Percentiles rank a stretch among this genome's conserved stretches.
Evolutionary conservation across 2,113 vertebrate species (phyloP).

Genomic region (Mesitornis unicolor): DNA sequence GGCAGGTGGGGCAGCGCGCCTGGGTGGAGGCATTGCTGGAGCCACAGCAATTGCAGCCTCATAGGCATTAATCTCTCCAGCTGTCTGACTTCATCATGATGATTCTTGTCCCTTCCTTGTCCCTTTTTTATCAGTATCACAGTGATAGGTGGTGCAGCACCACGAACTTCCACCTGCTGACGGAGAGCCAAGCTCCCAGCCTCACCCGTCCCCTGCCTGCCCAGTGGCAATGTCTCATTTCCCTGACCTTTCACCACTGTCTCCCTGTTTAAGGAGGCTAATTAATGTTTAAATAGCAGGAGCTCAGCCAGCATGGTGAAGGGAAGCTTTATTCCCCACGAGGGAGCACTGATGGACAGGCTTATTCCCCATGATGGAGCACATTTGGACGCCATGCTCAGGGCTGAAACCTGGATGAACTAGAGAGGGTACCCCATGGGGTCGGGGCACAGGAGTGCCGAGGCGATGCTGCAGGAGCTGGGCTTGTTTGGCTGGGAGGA

Average conservation of each 20-base stretch:
- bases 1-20: rapidly evolving
- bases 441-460: too few species aligned
- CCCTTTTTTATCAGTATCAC: neutral
- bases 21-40: neutral
- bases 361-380: neutral
- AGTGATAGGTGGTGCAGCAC: neutral
- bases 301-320: neutral
- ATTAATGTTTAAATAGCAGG: constrained; percentile 42
- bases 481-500: neutral
- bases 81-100: neutral
- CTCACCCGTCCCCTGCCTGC: neutral
- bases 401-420: neutral
- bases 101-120: neutral
- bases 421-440: neutral
- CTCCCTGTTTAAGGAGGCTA: neutral
- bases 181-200: neutral
- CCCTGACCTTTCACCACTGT: constrained; percentile 26
- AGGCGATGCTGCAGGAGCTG: neutral
- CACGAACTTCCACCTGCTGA: neutral
- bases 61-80: neutral
- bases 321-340: neutral
- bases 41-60: rapidly evolving
- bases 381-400: neutral
- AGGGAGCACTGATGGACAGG: too few species aligned
- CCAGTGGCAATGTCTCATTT: neutral